These are phyloP conservation scores for Geopemphigus sp. DNA, from an alignment of 1,140 invertebrate species.

Conservation along the genomic window DNA sequence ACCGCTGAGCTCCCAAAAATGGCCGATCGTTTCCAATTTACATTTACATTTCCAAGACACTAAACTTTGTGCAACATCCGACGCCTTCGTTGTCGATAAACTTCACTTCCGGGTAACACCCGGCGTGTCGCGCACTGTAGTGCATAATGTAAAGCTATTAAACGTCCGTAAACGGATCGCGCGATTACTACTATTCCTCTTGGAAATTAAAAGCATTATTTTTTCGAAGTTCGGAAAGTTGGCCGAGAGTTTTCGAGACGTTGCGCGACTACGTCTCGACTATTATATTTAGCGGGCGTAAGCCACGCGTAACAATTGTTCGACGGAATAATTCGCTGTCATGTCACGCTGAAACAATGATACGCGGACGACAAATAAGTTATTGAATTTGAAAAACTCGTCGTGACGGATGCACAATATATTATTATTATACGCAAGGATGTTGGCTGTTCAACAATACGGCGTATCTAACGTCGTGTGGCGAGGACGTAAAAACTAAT, in stretches of 20 bases:
- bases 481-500: too few species aligned
- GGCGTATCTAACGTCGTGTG: too few species aligned
- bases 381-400: not conserved
- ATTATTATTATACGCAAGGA: too few species aligned
- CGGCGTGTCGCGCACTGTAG: not conserved
- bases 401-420: not conserved
- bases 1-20: not conserved
- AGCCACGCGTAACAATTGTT: not conserved
- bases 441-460: too few species aligned
- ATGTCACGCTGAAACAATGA: not conserved
- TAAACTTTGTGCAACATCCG: not conserved
- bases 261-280: not conserved
- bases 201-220: not conserved
- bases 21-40: not conserved
- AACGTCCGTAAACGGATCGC: not conserved
- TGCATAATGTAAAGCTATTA: not conserved
- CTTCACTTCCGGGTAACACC: not conserved
- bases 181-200: not conserved
- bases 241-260: not conserved
- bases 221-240: conserved; percentile 6
- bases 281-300: not conserved
- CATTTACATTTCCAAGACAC: not conserved
- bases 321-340: not conserved
- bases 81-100: not conserved
- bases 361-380: not conserved